Evolutionary conservation across 1,140 invertebrate genomes (phyloP).

Genomic region (Dendrolimus punctatus): DNA sequence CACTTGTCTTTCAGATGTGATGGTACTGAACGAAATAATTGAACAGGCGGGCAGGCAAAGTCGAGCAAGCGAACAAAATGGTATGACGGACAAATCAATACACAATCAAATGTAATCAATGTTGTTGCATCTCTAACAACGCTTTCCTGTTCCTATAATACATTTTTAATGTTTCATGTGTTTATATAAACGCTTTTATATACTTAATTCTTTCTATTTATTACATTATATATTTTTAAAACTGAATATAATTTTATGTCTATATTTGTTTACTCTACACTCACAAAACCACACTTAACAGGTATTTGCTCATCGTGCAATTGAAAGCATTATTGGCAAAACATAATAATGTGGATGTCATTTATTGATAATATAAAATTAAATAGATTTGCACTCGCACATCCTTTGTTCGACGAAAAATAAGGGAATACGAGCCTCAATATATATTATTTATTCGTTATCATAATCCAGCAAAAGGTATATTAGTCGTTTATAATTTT

Average conservation of each 20-base stretch:
- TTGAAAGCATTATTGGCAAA: conserved; percentile 67
- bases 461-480: too few relatives aligned
- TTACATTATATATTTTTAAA: not conserved
- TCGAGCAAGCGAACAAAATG: conserved; percentile 88
- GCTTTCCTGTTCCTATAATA: conserved; percentile 1
- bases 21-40: conserved; percentile 97
- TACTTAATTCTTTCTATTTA: conserved; percentile 1
- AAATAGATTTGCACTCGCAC: conserved; percentile 21
- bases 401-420: conserved; percentile 2
- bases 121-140: conserved; percentile 16
- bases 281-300: conserved; percentile 33
- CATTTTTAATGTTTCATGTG: conserved; percentile 1
- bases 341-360: conserved; percentile 54
- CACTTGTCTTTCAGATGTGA: conserved; percentile 84
- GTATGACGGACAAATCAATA: conserved; percentile 72
- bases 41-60: conserved; percentile 89
- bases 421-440: not conserved
- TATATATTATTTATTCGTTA: too few relatives aligned
- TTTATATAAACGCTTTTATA: conserved; percentile 1
- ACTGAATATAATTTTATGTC: not conserved
- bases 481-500: too few relatives aligned
- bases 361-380: conserved; percentile 41
- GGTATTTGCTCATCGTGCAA: conserved; percentile 71
- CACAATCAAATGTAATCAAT: conserved; percentile 13
- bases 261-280: conserved; percentile 1